These are phyloP conservation scores for Montipora efflorescens DNA, from an alignment of 64 coral and sea anemone genomes.

Conservation along the genomic window DNA sequence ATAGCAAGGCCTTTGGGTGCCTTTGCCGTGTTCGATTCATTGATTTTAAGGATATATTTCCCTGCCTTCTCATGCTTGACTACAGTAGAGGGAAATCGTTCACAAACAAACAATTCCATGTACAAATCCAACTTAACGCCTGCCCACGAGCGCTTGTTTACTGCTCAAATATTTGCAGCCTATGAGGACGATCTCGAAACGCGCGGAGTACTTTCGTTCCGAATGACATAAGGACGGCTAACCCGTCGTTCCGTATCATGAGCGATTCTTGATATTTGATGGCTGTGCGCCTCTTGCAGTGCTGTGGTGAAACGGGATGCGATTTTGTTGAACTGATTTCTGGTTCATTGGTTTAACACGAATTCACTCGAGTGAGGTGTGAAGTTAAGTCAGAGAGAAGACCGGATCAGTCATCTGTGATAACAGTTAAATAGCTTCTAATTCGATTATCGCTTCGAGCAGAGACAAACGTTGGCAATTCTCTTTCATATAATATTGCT, in stretches of 20 bases:
- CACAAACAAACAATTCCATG: slow-evolving; percentile 52
- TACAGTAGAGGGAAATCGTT: slow-evolving; percentile 11
- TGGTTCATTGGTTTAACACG: slow-evolving; percentile 80
- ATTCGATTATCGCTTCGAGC: slow-evolving; percentile 33
- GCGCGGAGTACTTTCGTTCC: neutral
- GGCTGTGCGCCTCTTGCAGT: slow-evolving; percentile 53
- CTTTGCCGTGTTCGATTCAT: neutral
- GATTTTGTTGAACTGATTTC: slow-evolving; percentile 76
- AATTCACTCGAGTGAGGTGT: slow-evolving; percentile 77
- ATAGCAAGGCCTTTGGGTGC: neutral
- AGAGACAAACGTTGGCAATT: neutral
- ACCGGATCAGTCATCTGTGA: slow-evolving; percentile 35
- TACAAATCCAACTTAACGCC: slow-evolving; percentile 39
- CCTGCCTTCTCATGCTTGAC: slow-evolving; percentile 48
- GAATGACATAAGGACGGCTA: neutral
- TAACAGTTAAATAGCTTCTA: neutral
- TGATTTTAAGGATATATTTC: slow-evolving; percentile 6
- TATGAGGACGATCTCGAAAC: neutral
- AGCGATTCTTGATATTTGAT: slow-evolving; percentile 30
- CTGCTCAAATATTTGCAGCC: slow-evolving; percentile 19
- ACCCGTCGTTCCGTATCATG: slow-evolving; percentile 47
- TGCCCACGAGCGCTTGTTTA: slow-evolving; percentile 38
- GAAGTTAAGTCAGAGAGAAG: slow-evolving; percentile 24
- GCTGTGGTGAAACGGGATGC: slow-evolving; percentile 52
- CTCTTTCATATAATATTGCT: neutral